Evolutionary conservation across 2,888 invertebrate genomes (phyloP), one percentile per base, ranked within the genome.

Genomic region (Corythucha ciliata): DNA sequence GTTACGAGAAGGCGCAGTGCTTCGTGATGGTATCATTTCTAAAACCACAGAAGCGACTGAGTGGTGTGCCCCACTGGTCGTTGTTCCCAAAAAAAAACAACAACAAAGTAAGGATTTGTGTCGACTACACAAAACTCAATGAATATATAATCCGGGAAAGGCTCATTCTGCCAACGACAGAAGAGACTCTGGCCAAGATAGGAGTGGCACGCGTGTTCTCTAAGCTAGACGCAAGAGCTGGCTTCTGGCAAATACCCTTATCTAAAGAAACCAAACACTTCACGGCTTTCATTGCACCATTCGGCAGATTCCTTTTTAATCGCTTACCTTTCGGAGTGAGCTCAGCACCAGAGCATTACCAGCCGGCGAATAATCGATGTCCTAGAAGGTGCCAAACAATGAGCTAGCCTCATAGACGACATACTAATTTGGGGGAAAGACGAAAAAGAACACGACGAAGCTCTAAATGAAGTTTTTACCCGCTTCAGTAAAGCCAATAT

Each of bases 221-320:
- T 1, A 59, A 59, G 50, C 45, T 63, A 16, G 63, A 63, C 45
- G 58, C 55, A n/a, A 52, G 50, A 12, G 29, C 50, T 2, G 61
- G 61, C 10, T 64, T 63, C 49, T 60, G 61, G 55, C 63, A 64
- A 45, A 34, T 63, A 12, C 48, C 39, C 26, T 26, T 59, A 2
- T 42, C 12, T 8, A 32, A 52, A n/a, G 54, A 58, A n/a, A 49
- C 53, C 14, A 48, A 45, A 20, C 18, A 25, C 5, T 6, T 14
- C 2, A 41, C 42, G 24, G 4, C 4, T 2, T 41, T 41, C 14
- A 26, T 41, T 4, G 27, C 4, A 2, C 42, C 42, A n/a, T 41
- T 41, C 10, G 25, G 22, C 8, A 3, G 40, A 6, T 14, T 22
- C 7, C 16, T 25, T 24, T 41, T 25, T 7, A 5, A 21, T 4